A percentile compares a stretch with the other conserved stretches of the same genome.
Evolutionary conservation across 1,140 invertebrate species (phyloP).

Genomic region (Macrobrachium nipponense): DNA sequence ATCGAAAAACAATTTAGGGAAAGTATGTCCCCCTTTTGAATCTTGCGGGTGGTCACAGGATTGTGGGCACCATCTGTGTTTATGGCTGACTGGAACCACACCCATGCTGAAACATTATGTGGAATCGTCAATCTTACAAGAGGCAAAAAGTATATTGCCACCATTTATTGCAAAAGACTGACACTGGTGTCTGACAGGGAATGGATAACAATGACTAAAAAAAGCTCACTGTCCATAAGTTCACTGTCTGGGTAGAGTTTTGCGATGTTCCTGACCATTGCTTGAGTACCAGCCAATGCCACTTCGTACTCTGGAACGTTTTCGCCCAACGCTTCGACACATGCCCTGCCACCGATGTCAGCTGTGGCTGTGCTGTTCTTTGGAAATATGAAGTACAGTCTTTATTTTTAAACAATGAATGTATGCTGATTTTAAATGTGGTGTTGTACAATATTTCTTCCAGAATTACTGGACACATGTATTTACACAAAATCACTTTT

Average conservation of each 20-base stretch:
- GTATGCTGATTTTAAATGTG: not conserved
- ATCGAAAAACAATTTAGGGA: conserved; percentile 31
- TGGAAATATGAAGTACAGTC: not conserved
- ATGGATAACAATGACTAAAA: not conserved
- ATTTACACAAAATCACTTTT: too few species aligned
- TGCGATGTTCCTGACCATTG: conserved; percentile 40
- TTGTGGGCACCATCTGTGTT: conserved; percentile 55
- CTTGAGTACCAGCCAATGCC: conserved; percentile 35
- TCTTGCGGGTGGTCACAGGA: conserved; percentile 35
- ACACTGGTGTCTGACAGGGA: too few species aligned
- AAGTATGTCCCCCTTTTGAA: conserved; percentile 49
- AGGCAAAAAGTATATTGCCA: not conserved
- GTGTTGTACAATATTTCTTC: too few species aligned
- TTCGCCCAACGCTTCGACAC: conserved; percentile 22
- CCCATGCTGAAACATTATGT: conserved; percentile 14
- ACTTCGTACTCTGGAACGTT: conserved; percentile 49
- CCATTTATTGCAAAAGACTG: not conserved
- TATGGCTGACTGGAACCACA: conserved; percentile 53
- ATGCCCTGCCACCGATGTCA: conserved; percentile 38
- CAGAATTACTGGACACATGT: too few species aligned
- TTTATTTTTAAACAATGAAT: not conserved
- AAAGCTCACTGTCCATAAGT: conserved; percentile 39
- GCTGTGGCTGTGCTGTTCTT: conserved; percentile 50
- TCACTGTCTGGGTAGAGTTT: conserved; percentile 39
- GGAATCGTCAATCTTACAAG: not conserved